These are phyloP conservation scores for Recurvirostra avosetta DNA, from an alignment of 2,113 vertebrate genomes.

Conservation along the genomic window DNA sequence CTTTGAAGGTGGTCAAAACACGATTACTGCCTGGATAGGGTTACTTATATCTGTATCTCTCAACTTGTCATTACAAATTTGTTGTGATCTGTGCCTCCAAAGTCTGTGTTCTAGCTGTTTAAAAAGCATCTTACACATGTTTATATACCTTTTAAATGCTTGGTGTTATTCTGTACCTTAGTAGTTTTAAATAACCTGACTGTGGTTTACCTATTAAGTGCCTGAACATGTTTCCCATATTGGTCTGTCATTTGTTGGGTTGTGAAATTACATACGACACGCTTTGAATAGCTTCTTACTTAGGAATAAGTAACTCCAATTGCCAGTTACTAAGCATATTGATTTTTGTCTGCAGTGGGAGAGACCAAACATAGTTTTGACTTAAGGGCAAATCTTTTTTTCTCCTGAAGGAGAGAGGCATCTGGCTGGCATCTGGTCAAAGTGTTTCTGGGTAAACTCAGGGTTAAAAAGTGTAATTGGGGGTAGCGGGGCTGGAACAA, in stretches of 20 bases:
- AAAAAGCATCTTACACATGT: background rate
- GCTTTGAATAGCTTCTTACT: background rate
- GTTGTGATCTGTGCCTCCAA: background rate
- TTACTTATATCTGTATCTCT: background rate
- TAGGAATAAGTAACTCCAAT: background rate
- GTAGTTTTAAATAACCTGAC: background rate
- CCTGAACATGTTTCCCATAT: background rate
- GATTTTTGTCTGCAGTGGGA: background rate
- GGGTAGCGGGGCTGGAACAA: background rate
- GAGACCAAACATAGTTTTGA: background rate
- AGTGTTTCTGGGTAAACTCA: background rate
- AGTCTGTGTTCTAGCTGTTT: background rate
- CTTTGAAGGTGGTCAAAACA: background rate
- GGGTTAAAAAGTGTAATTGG: background rate
- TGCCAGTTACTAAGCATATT: background rate
- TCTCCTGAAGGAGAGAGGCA: background rate
- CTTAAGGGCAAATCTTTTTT: background rate
- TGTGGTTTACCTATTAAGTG: background rate
- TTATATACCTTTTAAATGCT: background rate
- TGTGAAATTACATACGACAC: background rate
- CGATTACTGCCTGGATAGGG: background rate
- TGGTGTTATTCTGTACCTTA: background rate
- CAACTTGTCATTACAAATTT: background rate
- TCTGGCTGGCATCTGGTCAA: background rate
- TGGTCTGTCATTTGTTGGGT: background rate